Conservation (phyloP, 2,888 invertebrate genomes). For the Tetranychus piercei region DNA sequence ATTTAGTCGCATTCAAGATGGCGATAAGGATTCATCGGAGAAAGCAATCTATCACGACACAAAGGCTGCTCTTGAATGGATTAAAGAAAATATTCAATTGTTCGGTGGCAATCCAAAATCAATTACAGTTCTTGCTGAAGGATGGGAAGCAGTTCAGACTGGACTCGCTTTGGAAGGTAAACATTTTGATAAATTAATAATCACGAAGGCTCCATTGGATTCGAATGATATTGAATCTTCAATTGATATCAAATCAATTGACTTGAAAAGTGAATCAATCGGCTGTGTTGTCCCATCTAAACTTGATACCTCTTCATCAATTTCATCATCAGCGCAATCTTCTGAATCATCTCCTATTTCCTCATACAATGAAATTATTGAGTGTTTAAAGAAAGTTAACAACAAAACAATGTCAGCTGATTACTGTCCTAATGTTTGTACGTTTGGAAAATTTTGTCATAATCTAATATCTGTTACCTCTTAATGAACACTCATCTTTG, state of each 20-base stretch:
- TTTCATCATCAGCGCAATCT: too few relatives aligned
- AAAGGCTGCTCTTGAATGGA: neutral
- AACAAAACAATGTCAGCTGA: too few relatives aligned
- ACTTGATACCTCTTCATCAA: too few relatives aligned
- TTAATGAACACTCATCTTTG: too few relatives aligned
- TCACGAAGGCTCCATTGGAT: neutral
- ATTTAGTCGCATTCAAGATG: neutral
- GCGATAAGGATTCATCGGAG: neutral
- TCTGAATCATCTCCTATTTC: too few relatives aligned
- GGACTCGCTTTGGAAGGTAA: neutral
- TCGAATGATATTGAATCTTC: neutral
- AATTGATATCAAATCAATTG: neutral
- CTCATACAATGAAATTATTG: too few relatives aligned
- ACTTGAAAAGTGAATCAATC: neutral
- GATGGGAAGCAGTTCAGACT: neutral
- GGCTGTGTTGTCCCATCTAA: too few relatives aligned
- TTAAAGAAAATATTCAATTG: constrained; percentile 4
- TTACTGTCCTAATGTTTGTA: too few relatives aligned
- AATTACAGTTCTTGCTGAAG: constrained; percentile 7
- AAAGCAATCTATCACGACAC: neutral
- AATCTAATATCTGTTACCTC: too few relatives aligned
- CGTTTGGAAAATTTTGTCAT: too few relatives aligned
- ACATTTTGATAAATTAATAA: neutral
- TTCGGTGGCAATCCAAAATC: neutral
- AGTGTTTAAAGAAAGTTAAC: too few relatives aligned